Evolutionary conservation across 2,113 vertebrate genomes (phyloP).

Genomic region (Alaudala cheleensis): DNA sequence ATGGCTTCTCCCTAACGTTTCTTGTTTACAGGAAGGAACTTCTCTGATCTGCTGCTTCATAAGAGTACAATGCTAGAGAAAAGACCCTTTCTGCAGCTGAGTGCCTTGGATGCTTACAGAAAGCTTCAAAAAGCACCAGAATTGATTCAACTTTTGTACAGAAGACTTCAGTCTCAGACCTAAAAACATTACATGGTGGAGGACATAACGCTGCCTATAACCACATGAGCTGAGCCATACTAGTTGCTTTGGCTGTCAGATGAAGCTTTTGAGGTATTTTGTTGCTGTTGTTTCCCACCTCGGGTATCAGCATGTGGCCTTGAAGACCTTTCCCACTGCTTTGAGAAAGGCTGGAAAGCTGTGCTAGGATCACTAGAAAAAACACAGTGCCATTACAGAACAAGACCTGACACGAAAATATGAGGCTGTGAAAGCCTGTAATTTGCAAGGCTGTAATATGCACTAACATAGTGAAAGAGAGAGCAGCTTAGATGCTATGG

Average conservation of each 20-base stretch:
- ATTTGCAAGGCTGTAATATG: conserved; percentile 16
- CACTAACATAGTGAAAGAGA: background rate
- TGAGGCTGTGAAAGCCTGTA: background rate
- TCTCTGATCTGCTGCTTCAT: background rate
- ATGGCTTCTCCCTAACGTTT: background rate
- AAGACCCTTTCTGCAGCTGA: background rate
- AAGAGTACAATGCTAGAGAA: background rate
- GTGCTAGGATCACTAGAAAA: background rate
- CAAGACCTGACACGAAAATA: background rate
- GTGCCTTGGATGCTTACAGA: background rate
- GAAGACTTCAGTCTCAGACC: background rate
- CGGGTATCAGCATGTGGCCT: background rate
- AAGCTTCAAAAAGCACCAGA: background rate
- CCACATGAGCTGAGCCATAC: accelerated
- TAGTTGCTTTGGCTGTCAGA: background rate
- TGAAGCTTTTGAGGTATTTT: background rate
- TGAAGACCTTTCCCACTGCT: background rate
- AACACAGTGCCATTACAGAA: background rate
- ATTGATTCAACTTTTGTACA: background rate
- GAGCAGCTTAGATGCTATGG: background rate
- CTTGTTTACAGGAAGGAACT: background rate
- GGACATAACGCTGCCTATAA: accelerated
- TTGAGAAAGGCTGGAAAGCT: background rate
- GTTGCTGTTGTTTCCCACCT: background rate
- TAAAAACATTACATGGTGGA: background rate